A percentile compares a stretch with the other conserved stretches of the same genome.
These are phyloP conservation scores for Verasper variegatus DNA, from an alignment of 2,113 vertebrate species.

Conservation along the genomic window DNA sequence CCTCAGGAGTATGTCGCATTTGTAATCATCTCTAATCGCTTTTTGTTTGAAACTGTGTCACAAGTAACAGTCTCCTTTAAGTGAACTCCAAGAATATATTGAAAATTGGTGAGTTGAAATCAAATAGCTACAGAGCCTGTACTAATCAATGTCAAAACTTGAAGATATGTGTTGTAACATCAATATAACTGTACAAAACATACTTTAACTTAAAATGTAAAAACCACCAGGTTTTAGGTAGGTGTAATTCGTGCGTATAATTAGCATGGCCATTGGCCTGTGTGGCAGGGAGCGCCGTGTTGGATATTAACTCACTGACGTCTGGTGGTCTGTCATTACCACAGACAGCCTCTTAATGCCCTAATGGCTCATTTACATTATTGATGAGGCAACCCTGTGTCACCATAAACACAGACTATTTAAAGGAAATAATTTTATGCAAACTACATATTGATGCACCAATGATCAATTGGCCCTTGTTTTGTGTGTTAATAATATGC, in stretches of 20 bases:
- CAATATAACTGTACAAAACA: not conserved
- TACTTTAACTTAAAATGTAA: conserved; percentile 10
- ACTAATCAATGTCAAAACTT: not conserved
- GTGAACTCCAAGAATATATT: not conserved
- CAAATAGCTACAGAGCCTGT: conserved; percentile 6
- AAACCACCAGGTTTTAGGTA: conserved; percentile 4
- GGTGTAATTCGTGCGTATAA: conserved; percentile 43
- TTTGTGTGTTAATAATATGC: conserved; percentile 96
- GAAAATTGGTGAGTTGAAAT: conserved; percentile 6
- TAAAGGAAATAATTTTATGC: conserved; percentile 97
- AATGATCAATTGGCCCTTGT: conserved; percentile 95
- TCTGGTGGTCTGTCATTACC: conserved; percentile 89
- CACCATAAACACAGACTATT: conserved; percentile 93
- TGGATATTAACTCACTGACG: conserved; percentile 80
- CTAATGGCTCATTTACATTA: conserved; percentile 96
- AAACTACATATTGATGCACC: conserved; percentile 96
- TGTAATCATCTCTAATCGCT: conserved; percentile 54
- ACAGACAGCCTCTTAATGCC: conserved; percentile 89
- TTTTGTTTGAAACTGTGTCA: conserved; percentile 44
- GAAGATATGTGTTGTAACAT: conserved; percentile 7
- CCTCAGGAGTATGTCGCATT: conserved; percentile 45
- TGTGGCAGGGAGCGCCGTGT: conserved; percentile 72
- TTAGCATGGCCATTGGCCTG: conserved; percentile 53
- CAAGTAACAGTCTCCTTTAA: conserved; percentile 9
- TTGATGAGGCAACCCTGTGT: conserved; percentile 95